Conservation (phyloP, 2,113 vertebrate genomes). For the Tachycineta bicolor region DNA sequence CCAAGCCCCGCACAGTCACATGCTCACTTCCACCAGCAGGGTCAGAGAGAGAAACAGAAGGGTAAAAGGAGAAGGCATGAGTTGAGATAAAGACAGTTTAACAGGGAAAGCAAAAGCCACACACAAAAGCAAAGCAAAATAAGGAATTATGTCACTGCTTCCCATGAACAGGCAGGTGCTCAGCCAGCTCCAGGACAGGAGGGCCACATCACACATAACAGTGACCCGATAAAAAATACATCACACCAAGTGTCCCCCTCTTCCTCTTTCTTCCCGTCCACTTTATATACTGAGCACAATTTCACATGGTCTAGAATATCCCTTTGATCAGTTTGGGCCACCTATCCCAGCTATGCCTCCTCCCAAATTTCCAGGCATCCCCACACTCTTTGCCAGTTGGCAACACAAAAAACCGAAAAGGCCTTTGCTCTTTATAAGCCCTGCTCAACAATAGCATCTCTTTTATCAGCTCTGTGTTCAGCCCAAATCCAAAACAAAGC, state of each 20-base stretch:
- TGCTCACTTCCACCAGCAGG: background rate
- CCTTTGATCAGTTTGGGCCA: background rate
- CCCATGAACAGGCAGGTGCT: background rate
- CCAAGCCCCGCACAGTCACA: fast-evolving
- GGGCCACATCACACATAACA: fast-evolving
- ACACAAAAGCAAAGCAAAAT: background rate
- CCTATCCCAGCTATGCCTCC: background rate
- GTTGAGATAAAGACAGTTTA: background rate
- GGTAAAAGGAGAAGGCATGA: background rate
- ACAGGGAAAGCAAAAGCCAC: background rate
- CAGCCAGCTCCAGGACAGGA: background rate
- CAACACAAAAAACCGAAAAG: background rate
- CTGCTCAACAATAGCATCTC: background rate
- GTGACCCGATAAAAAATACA: background rate
- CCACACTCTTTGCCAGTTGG: background rate
- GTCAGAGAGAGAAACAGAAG: background rate
- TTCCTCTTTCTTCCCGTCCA: background rate
- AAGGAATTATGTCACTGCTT: background rate
- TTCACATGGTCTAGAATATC: background rate
- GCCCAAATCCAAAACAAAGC: background rate
- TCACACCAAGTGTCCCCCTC: too few relatives aligned
- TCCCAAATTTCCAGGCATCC: background rate
- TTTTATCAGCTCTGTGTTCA: background rate
- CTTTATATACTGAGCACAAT: background rate
- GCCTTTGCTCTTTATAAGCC: too few relatives aligned